Conservation (phyloP, 2,888 invertebrate species). For the Gnatocerus cornutus region DNA sequence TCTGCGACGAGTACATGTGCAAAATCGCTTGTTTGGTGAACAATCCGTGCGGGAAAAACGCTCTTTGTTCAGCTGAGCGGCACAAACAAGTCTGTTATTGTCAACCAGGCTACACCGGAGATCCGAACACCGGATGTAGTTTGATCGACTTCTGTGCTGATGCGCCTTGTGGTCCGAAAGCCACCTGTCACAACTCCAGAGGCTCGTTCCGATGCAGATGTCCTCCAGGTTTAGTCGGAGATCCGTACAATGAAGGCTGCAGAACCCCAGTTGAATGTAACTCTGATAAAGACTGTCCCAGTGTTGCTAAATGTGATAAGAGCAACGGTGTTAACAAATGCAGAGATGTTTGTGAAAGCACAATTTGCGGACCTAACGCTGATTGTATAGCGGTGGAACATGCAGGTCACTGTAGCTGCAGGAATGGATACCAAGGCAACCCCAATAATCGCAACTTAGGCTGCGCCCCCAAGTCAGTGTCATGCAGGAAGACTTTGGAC, state of each 20-base stretch:
- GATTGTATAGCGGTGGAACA: slow-evolving; percentile 87
- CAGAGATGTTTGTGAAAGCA: slow-evolving; percentile 85
- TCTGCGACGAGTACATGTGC: slow-evolving; percentile 88
- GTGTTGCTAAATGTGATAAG: slow-evolving; percentile 83
- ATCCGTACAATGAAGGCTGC: slow-evolving; percentile 90
- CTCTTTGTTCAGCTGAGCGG: slow-evolving; percentile 88
- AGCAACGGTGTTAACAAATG: slow-evolving; percentile 85
- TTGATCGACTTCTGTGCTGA: slow-evolving; percentile 86
- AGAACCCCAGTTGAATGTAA: slow-evolving; percentile 87
- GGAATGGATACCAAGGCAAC: slow-evolving; percentile 85
- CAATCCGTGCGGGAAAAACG: slow-evolving; percentile 90
- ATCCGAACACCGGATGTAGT: slow-evolving; percentile 81
- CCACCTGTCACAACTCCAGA: slow-evolving; percentile 85
- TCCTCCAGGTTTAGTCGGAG: slow-evolving; percentile 85
- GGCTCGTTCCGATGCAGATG: slow-evolving; percentile 88
- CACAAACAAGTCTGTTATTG: slow-evolving; percentile 88
- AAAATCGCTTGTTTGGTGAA: slow-evolving; percentile 88
- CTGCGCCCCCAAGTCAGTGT: slow-evolving; percentile 83
- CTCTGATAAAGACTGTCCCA: slow-evolving; percentile 86
- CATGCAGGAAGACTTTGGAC: slow-evolving; percentile 81
- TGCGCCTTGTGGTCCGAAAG: slow-evolving; percentile 86
- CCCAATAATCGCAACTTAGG: slow-evolving; percentile 80
- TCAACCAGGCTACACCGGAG: slow-evolving; percentile 90
- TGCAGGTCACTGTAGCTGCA: slow-evolving; percentile 85
- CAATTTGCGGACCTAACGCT: slow-evolving; percentile 87